Evolutionary conservation across 2,888 invertebrate species (phyloP), one percentile per base, ranked within the genome.

Genomic region (Ethmia dodecea): DNA sequence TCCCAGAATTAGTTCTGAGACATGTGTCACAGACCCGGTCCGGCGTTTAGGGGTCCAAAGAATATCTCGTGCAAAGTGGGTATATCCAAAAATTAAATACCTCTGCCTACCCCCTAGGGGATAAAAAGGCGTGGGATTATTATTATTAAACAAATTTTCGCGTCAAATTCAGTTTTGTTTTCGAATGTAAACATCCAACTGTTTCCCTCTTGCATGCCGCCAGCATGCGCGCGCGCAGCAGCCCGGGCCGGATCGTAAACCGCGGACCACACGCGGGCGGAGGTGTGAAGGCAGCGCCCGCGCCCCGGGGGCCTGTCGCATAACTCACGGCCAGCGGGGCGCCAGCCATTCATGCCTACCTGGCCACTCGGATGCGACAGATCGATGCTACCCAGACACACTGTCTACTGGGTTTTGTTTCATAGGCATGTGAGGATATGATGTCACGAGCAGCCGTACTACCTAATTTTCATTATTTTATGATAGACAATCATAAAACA

Each of bases 221-320:
- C 13, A 35, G 37, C 54, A 40, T 45, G 63, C 61, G 68, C 55
- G 55, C 68, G 59, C 68, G 76, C 71, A 70, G 77, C 75, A 77
- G 75, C 74, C 50, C 46, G 41, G 49, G 59, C 60, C 52, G 62
- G 64, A 68, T 74, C 81, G 77, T 81, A 81, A 81, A 81, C 60
- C 75, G 71, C 68, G 68, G 86, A 86, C 86, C 86, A 86, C 86
- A 86, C 86, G 86, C 86, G 84, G 81, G 70, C 73, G 78, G 78
- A 83, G 84, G 84, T 83, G 84, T 84, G 84, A 83, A 84, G 81
- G 80, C 78, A 76, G 74, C 67, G 73, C 59, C 47, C 68, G 69
- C 75, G 64, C 78, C 69, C 71, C 78, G 74, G 81, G 84, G 83
- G 79, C 74, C 52, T 55, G 70, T 52, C 63, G 63, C 81, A 86